These are phyloP conservation scores for Nannospalax galili DNA, from an alignment of 2,113 vertebrate species.

Conservation along the genomic window DNA sequence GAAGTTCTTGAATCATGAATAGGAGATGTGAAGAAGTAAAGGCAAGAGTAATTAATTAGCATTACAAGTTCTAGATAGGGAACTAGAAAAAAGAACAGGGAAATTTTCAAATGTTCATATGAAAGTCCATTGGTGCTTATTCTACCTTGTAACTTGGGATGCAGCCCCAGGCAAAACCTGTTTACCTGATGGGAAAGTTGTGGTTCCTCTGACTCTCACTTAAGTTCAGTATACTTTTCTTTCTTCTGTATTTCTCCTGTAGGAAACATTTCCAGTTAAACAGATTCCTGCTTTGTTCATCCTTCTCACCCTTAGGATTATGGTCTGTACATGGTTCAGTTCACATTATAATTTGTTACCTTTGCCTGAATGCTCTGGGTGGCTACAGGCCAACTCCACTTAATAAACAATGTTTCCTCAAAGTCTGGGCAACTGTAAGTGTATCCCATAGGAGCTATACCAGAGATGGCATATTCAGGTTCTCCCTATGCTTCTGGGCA, in stretches of 20 bases:
- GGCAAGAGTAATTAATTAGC: too few relatives aligned
- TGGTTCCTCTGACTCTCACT: not conserved
- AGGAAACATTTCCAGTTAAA: conserved; percentile 2
- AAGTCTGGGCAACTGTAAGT: not conserved
- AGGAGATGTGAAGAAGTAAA: too few relatives aligned
- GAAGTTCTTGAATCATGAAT: too few relatives aligned
- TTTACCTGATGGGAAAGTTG: not conserved
- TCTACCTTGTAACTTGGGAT: not conserved
- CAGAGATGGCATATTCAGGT: not conserved
- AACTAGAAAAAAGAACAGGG: too few relatives aligned
- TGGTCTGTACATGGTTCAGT: not conserved
- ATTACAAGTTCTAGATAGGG: too few relatives aligned
- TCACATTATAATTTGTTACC: not conserved
- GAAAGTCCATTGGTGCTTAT: too few relatives aligned
- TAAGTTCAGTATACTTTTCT: not conserved
- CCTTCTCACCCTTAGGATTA: not conserved
- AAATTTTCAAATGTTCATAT: too few relatives aligned
- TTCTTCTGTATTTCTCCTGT: not conserved
- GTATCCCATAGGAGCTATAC: not conserved
- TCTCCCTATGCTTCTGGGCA: not conserved
- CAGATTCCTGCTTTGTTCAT: not conserved
- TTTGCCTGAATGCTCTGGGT: conserved; percentile 18
- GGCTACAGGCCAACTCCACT: not conserved
- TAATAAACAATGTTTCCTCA: not conserved
- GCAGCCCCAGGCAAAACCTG: not conserved